Base-by-base conservation (phyloP, 2,888 invertebrate species). In the Orthonevra nobilis region DNA sequence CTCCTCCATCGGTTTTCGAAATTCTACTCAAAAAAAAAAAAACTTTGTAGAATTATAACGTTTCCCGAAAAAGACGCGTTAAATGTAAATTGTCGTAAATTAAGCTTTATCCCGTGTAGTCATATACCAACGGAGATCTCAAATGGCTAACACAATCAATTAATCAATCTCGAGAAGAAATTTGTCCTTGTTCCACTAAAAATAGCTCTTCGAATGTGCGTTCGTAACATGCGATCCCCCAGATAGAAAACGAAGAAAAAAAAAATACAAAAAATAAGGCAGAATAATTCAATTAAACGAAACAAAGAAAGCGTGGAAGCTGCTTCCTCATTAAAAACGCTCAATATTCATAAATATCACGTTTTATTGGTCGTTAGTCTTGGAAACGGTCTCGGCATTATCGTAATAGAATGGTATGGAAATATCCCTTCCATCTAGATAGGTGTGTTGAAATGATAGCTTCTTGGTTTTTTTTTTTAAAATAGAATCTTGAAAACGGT, bases 151-250 rank as follows among this genome's bases (percentile, higher is more conserved):
- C 32, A 44, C 7, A 32, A 44, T 30, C 32, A 44, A 48, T 48
- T 50, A 50, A 60, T 60, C 34, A 46, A 60, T 60, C 44, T 32
- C 5, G 1, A 34, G 7, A 34, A 23, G 26, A 23, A 46, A 15
- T 34, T 10, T 34, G 44, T 44, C 44, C 44, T 60, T 44, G 44
- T 60, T 60, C 10, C 15, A 19, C 15, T 60, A 46, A 60, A 60
- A 46, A 60, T 60, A 60, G 44, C 20, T 19, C 30, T 19, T 23
- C 5, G 3, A 7, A 10, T 3, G 19, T 34, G 30, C 38, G 20
- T 17, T 28, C 19, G 19, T n/a, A 40, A 40, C 7, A n/a, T 19
- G 17, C 15, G 50, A 32, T 50, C 50, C 19, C 50, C 32, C 32
- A 10, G 12, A 17, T n/a, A 19, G 19, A 40, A 30, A 30, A 23